Percentiles rank a stretch among this genome's conserved stretches.
Evolutionary conservation across 2,888 invertebrate species (phyloP).

Genomic region (Zaprionus lineosus): DNA sequence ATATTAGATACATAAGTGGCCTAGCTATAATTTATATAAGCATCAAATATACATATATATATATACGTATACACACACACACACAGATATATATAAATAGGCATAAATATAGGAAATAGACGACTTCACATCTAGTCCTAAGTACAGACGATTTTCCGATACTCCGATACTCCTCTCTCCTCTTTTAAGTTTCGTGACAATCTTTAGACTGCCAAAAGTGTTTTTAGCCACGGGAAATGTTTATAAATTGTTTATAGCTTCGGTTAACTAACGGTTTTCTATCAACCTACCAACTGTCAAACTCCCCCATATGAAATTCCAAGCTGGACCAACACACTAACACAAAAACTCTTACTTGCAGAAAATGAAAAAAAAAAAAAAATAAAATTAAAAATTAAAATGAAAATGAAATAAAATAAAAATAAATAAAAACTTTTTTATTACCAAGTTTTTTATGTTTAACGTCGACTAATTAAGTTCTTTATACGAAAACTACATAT

Average conservation of each 20-base stretch:
- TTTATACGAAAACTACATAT: constrained; percentile 64
- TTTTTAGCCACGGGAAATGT: constrained; percentile 17
- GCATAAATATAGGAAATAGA: neutral
- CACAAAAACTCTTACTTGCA: no score
- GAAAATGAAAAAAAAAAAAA: constrained; percentile 1
- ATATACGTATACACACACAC: neutral
- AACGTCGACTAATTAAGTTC: constrained; percentile 25
- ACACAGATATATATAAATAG: neutral
- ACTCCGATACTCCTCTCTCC: constrained; percentile 31
- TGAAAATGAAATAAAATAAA: neutral
- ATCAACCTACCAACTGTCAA: constrained; percentile 23
- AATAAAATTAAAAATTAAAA: neutral
- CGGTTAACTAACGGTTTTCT: constrained; percentile 20
- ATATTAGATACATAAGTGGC: constrained; percentile 44
- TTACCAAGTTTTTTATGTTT: constrained; percentile 5
- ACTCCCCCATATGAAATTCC: constrained; percentile 20
- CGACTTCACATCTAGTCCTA: neutral
- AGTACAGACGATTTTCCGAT: constrained; percentile 23
- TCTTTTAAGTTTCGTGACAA: constrained; percentile 60
- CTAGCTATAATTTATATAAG: constrained; percentile 65
- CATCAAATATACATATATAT: constrained; percentile 45
- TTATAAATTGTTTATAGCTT: constrained; percentile 6
- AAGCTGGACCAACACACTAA: constrained; percentile 64
- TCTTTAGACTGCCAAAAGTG: constrained; percentile 66
- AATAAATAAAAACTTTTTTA: no score